Base-by-base conservation (phyloP, 2,113 vertebrate species). In the Anhinga anhinga region DNA sequence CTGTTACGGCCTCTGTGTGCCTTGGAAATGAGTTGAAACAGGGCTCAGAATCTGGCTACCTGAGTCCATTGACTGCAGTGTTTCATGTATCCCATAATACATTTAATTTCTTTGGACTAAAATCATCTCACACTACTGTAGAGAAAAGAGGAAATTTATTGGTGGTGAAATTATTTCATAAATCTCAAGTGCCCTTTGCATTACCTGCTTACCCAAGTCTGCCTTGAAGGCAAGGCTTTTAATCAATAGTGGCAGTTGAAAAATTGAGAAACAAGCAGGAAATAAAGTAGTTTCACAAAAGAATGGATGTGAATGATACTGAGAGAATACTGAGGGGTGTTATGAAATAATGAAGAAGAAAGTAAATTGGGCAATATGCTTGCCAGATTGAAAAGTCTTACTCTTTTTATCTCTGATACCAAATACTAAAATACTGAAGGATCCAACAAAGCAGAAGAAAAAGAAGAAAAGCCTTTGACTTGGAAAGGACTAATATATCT, bases 101-200 rank as follows among this genome's bases (percentile, higher is more conserved):
- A 29, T 84, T 94, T 96, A 89, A 94, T 95, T 96, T 89, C 89
- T 71, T 91, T 47, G 26, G 79, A 47, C 81, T 93, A 79, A 93
- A 91, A 89, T 91, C 25, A 38, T 71, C 47, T 86, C 66, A 40
- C 30, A 40, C 42, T 79, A 71, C 77, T 44, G 9, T 59, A 84
- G 42, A 94, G 82, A 94, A 92, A 91, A 90, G 83, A 88, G 26
- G 15, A 86, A 42, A 94, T 91, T 92, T 86, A 86, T 90, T 95
- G 72, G 62, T 84, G 69, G 50, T 74, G 69, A 95, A 88, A 94
- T 96, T 86, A 95, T 95, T 94, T 96, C 50, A 91, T 96, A 94
- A 94, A 94, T 95, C 80, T 93, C 42, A 44, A 49, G 42, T 84
- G 79, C 86, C 59, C 83, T 96, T 89, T 86, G 59, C 44, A 15